Evolutionary conservation across 2,888 invertebrate species (phyloP), one percentile per base, ranked within the genome.

Genomic region (Polyploca ridens): DNA sequence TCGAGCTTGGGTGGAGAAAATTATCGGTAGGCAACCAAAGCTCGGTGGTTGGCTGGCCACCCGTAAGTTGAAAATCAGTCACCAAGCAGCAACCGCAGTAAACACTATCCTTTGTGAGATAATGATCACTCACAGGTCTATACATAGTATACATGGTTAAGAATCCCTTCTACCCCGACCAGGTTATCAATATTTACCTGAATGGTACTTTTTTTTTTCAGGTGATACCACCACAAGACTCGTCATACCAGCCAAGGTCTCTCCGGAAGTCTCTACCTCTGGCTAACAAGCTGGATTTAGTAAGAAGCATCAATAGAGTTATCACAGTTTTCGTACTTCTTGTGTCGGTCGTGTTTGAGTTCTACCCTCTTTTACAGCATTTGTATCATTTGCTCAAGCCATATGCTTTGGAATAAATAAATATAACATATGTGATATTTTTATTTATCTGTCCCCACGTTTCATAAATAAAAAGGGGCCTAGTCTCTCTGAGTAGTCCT

Each of bases 191-290:
- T 35, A 35, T 35, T 6, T 35, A 7, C 35, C 5, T 44, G 2
- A 27, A 27, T 27, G 27, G 27, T 27, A 2, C 13, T 13, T 61
- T 58, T 54, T 63, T 7, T 63, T 82, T 82, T 2, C 77, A 93
- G 93, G 93, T 93, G 0, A 83, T 84, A 0, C 84, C 93, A 0
- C 90, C 92, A 27, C 83, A 81, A 68, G 80, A 82, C 46, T 66
- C 69, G 0, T 58, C 82, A 0, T 85, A 82, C 64, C 78, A 80
- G 57, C 54, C 70, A 0, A 84, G 83, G 65, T 91, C 92, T 0
- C 76, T 89, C 13, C 81, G 92, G 1, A 92, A 89, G 67, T 90
- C 87, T 0, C 73, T 81, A 5, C 72, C 85, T 0, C 58, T 76
- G 7, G 68, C 77, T 33, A 72, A 73, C 67, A 79, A 73, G 62